A percentile compares a stretch with the other conserved stretches of the same genome.
Conservation (phyloP, 2,888 invertebrate species). For the Tiphia femorata region DNA sequence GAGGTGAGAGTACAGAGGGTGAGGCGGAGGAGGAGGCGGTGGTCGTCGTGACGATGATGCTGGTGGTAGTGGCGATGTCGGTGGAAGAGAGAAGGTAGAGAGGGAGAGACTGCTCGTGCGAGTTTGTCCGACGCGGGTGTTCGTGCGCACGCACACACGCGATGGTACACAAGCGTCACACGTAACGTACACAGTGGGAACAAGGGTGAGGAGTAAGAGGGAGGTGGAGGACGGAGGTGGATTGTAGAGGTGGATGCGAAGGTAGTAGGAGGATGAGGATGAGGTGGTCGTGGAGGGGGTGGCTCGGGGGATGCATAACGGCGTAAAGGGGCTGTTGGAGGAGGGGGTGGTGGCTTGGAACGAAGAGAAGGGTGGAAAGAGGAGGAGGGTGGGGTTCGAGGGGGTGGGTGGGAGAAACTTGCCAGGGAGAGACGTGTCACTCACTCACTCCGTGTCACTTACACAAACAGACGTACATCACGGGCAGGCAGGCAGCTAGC, state of each 20-base stretch:
- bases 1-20: neutral
- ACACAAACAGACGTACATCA: conserved; percentile 69
- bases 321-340: too few relatives aligned
- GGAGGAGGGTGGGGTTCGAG: neutral
- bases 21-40: neutral
- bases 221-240: conserved; percentile 1
- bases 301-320: too few relatives aligned
- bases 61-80: neutral
- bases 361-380: neutral
- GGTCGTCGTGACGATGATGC: neutral
- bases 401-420: conserved; percentile 21
- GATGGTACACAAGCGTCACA: conserved; percentile 9
- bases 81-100: neutral
- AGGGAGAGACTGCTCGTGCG: conserved; percentile 4
- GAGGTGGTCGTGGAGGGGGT: too few relatives aligned
- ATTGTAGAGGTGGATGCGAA: neutral
- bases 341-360: too few relatives aligned
- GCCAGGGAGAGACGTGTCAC: conserved; percentile 61
- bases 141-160: conserved; percentile 4
- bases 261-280: too few relatives aligned
- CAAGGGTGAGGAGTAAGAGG: neutral
- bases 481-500: conserved; percentile 55
- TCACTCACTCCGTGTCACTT: conserved; percentile 67
- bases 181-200: too few relatives aligned
- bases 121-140: conserved; percentile 17